phyloP scores from a whole-genome alignment of 2,888 invertebrate genomes.

The Oegoconia quadripuncta region DNA sequence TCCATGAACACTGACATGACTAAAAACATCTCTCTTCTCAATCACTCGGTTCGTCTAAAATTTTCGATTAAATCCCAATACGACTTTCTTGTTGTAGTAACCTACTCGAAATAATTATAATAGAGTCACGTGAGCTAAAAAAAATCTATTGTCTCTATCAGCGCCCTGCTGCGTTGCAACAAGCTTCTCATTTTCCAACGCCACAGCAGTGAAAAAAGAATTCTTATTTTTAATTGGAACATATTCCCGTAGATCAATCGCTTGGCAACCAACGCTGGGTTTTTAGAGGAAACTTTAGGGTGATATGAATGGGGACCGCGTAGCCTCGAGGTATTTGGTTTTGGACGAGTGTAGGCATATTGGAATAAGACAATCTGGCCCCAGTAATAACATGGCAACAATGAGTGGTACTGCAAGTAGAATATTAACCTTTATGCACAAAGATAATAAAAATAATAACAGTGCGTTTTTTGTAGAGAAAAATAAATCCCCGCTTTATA shows the following conservation, averaged over 20 bases:
- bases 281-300: slow-evolving; percentile 40
- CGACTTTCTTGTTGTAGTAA: no score
- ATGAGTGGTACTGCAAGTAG: slow-evolving; percentile 27
- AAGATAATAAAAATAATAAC: no score
- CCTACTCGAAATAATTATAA: no score
- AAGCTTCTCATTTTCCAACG: slow-evolving; percentile 39
- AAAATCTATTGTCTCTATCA: slow-evolving; percentile 3
- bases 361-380: slow-evolving; percentile 65
- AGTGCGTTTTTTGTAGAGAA: no score
- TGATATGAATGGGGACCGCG: slow-evolving; percentile 36
- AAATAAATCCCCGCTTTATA: no score
- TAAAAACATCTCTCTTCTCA: no score
- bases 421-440: no score
- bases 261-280: slow-evolving; percentile 35
- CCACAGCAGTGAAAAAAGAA: slow-evolving; percentile 40
- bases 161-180: slow-evolving; percentile 36
- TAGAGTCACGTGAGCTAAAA: not conserved
- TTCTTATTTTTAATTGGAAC: slow-evolving; percentile 68
- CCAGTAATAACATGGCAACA: slow-evolving; percentile 49
- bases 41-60: no score
- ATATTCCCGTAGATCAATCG: slow-evolving; percentile 61
- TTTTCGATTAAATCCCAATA: no score
- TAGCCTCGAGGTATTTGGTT: slow-evolving; percentile 68
- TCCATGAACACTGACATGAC: no score
- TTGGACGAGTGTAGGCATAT: slow-evolving; percentile 54